A percentile compares a stretch with the other conserved stretches of the same genome.
Conservation (phyloP, 2,888 invertebrate genomes). For the Muscina levida region DNA sequence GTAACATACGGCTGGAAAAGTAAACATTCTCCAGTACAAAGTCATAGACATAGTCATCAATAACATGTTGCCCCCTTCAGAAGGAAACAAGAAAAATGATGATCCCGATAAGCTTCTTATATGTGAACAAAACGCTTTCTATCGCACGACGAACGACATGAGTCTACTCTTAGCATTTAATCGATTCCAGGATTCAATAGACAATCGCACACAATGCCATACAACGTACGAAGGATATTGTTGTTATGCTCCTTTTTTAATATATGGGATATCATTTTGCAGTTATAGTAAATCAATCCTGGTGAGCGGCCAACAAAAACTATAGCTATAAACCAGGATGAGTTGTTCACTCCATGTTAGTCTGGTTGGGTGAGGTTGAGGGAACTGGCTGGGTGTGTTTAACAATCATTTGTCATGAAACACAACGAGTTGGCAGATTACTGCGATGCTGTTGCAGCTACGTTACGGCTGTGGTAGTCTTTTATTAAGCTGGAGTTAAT, state of each 20-base stretch:
- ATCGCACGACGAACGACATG: conserved; percentile 34
- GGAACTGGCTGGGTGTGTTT: conserved; percentile 45
- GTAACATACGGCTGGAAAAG: conserved; percentile 41
- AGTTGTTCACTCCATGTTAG: conserved; percentile 15
- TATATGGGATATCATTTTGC: conserved; percentile 56
- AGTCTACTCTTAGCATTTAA: conserved; percentile 55
- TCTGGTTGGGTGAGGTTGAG: too few relatives aligned
- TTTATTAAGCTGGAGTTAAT: conserved; percentile 50
- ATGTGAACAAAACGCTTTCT: conserved; percentile 57
- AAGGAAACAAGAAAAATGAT: conserved; percentile 59
- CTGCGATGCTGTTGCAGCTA: conserved; percentile 21
- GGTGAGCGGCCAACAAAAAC: conserved; percentile 32
- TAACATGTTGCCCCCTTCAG: conserved; percentile 52
- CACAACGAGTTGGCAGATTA: conserved; percentile 55
- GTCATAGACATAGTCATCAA: conserved; percentile 55
- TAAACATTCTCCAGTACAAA: conserved; percentile 22
- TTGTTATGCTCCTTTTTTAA: conserved; percentile 35
- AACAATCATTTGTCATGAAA: conserved; percentile 63
- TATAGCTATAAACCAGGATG: conserved; percentile 5
- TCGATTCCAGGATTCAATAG: conserved; percentile 62
- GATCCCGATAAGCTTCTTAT: conserved; percentile 65
- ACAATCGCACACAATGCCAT: conserved; percentile 50
- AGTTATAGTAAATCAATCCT: conserved; percentile 60
- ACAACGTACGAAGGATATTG: conserved; percentile 1
- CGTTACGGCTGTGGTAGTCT: conserved; percentile 28